These are phyloP conservation scores for Cladopsammia gracilis DNA, from an alignment of 64 coral and sea anemone genomes.

Conservation along the genomic window DNA sequence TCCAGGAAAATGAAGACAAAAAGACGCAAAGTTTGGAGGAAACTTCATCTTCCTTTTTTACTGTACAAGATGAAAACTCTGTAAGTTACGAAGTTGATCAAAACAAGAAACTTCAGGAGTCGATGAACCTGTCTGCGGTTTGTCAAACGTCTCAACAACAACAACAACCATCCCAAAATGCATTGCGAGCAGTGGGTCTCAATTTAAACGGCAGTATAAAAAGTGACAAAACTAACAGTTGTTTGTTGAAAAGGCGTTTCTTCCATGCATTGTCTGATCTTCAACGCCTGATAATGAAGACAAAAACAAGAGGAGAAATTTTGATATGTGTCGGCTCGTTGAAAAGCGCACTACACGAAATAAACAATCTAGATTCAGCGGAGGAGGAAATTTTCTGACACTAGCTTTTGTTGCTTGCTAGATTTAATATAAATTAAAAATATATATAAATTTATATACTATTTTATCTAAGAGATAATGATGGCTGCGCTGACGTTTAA, in stretches of 20 bases:
- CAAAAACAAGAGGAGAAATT: neutral
- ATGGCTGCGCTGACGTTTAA: too few species aligned
- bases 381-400: too few species aligned
- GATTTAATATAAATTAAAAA: too few species aligned
- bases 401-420: too few species aligned
- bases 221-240: neutral
- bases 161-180: neutral
- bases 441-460: too few species aligned
- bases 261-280: neutral
- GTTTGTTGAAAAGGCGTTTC: conserved; percentile 19
- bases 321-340: conserved; percentile 13
- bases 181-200: neutral
- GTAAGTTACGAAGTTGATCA: neutral
- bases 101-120: neutral
- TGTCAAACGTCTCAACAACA: too few species aligned
- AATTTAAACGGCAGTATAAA: neutral
- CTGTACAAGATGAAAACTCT: too few species aligned
- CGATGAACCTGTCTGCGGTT: too few species aligned
- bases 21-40: neutral
- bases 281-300: neutral
- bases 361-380: neutral
- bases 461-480: too few species aligned
- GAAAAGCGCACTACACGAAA: conserved; percentile 12
- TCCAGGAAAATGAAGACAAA: neutral
- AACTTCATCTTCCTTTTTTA: neutral